These are phyloP conservation scores for Porites australiensis DNA, from an alignment of 64 coral and sea anemone species.

Conservation along the genomic window DNA sequence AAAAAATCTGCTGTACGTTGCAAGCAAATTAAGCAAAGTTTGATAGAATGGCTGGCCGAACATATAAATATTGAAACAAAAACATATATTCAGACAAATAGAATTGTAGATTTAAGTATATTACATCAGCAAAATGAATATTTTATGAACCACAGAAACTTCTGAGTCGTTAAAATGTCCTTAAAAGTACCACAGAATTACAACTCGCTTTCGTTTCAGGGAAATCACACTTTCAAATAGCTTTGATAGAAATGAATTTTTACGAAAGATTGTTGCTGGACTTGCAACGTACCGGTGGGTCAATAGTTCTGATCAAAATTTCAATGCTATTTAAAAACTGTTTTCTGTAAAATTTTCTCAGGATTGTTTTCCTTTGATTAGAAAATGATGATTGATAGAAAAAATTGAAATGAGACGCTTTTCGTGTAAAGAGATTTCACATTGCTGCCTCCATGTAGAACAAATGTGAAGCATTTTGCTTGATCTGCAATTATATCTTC, in stretches of 20 bases:
- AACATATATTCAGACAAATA: not conserved
- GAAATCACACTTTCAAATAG: not conserved
- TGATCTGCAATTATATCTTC: not conserved
- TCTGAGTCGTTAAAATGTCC: not conserved
- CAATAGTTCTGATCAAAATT: too few species aligned
- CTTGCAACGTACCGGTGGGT: too few species aligned
- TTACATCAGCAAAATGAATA: not conserved
- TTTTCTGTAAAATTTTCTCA: too few species aligned
- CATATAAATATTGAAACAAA: not conserved
- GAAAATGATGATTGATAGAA: not conserved
- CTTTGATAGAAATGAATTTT: not conserved
- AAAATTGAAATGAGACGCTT: not conserved
- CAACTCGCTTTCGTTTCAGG: not conserved
- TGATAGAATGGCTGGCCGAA: too few species aligned
- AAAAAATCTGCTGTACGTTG: too few species aligned
- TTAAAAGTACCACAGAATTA: not conserved
- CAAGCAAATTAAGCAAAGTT: too few species aligned
- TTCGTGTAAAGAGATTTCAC: not conserved
- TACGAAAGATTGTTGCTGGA: too few species aligned
- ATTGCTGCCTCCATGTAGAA: not conserved
- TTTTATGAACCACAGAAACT: constrained; percentile 32
- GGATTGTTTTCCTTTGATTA: not conserved
- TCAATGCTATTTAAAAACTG: too few species aligned
- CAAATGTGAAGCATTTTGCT: not conserved
- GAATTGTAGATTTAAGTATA: not conserved